Evolutionary conservation across 2,888 invertebrate genomes (phyloP).

Genomic region (Acanthoscelides obtectus): DNA sequence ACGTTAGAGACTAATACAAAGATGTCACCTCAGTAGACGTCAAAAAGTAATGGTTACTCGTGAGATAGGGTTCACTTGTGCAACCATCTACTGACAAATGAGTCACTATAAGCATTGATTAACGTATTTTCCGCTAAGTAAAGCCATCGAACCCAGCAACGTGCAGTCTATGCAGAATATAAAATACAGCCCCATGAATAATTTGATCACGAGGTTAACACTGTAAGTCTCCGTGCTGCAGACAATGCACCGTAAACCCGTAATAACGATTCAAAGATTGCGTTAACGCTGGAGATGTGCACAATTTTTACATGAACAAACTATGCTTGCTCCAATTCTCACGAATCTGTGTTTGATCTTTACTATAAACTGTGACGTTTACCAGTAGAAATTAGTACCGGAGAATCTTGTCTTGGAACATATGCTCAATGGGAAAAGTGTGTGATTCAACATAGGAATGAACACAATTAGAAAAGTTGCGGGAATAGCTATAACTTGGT

Average conservation of each 20-base stretch:
- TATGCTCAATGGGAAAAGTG: not conserved
- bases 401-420: not conserved
- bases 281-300: not conserved
- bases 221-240: not conserved
- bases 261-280: not conserved
- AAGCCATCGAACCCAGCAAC: too few species aligned
- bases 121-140: too few species aligned
- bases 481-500: too few species aligned
- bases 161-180: not conserved
- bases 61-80: too few species aligned
- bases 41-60: too few species aligned
- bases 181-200: not conserved
- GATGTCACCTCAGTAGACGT: too few species aligned
- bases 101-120: too few species aligned
- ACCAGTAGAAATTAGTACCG: not conserved
- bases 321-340: not conserved
- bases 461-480: too few species aligned
- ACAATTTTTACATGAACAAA: not conserved
- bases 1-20: too few species aligned
- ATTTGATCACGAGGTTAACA: not conserved
- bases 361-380: not conserved
- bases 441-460: not conserved
- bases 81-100: too few species aligned
- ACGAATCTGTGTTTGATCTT: not conserved
- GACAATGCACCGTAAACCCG: not conserved